Evolutionary conservation across 2,888 invertebrate genomes (phyloP).

Genomic region (Urechis unicinctus): DNA sequence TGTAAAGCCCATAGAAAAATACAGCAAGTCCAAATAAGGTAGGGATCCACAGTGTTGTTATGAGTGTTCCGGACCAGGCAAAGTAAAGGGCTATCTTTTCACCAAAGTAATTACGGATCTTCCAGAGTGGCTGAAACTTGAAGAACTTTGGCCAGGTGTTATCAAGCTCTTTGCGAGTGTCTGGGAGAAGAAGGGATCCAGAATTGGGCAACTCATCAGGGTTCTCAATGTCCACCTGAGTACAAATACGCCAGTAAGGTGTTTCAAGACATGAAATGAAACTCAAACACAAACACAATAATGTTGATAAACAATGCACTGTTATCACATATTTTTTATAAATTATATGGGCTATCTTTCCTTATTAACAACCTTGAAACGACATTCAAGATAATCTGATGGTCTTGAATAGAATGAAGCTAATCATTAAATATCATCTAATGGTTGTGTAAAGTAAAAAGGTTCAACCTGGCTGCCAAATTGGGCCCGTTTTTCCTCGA

Average conservation of each 20-base stretch:
- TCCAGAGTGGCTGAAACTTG: slow-evolving; percentile 50
- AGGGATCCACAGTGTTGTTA: slow-evolving; percentile 50
- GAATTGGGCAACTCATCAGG: not conserved
- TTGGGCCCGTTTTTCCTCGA: slow-evolving; percentile 9
- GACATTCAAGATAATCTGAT: too few relatives aligned
- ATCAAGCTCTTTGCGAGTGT: slow-evolving; percentile 31
- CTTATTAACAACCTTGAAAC: too few relatives aligned
- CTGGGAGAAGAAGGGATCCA: slow-evolving; percentile 3
- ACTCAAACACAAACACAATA: too few relatives aligned
- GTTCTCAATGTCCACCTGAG: not conserved
- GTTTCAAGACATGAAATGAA: too few relatives aligned
- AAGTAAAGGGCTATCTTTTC: slow-evolving; percentile 53
- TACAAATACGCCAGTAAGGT: too few relatives aligned
- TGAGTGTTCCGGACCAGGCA: slow-evolving; percentile 52
- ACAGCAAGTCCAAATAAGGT: slow-evolving; percentile 48
- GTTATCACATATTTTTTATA: too few relatives aligned
- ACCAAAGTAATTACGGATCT: slow-evolving; percentile 52
- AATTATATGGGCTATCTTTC: too few relatives aligned
- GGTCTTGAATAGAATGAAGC: too few relatives aligned
- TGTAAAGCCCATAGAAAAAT: slow-evolving; percentile 48
- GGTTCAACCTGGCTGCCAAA: slow-evolving; percentile 4
- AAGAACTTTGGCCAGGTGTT: slow-evolving; percentile 38
- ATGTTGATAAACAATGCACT: too few relatives aligned
- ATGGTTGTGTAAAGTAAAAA: too few relatives aligned
- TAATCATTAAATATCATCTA: too few relatives aligned